Evolutionary conservation across 2,113 vertebrate genomes (phyloP).

Genomic region (Saguinus imperator): DNA sequence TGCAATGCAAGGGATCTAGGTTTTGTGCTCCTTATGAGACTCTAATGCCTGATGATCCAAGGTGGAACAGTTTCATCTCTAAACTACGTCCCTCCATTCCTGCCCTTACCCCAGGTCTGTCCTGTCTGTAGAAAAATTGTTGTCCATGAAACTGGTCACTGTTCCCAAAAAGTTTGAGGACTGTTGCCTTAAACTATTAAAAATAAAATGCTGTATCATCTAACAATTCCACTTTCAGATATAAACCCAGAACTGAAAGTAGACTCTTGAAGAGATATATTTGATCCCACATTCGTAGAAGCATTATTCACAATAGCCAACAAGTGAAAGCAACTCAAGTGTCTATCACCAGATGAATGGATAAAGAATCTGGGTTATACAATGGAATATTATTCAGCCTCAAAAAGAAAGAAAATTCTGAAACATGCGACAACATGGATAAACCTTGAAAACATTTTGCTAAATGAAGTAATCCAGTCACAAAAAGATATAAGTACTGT

Average conservation of each 20-base stretch:
- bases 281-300: background rate
- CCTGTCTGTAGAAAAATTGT: too few species aligned
- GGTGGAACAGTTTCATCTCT: too few species aligned
- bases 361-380: background rate
- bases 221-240: background rate
- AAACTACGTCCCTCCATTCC: too few species aligned
- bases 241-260: background rate
- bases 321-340: background rate
- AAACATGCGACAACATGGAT: background rate
- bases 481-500: background rate
- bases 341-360: background rate
- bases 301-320: background rate
- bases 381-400: background rate
- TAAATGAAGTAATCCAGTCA: background rate
- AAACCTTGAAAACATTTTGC: background rate
- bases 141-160: too few species aligned
- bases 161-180: too few species aligned
- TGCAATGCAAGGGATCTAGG: too few species aligned
- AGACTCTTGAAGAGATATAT: background rate
- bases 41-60: too few species aligned
- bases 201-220: background rate
- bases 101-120: too few species aligned
- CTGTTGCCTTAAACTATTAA: background rate
- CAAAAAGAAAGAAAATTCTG: constrained; percentile 15
- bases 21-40: too few species aligned